Percentiles rank a stretch among this genome's conserved stretches.
Conservation (phyloP, 2,888 invertebrate species). For the Diarsia dahlii region DNA sequence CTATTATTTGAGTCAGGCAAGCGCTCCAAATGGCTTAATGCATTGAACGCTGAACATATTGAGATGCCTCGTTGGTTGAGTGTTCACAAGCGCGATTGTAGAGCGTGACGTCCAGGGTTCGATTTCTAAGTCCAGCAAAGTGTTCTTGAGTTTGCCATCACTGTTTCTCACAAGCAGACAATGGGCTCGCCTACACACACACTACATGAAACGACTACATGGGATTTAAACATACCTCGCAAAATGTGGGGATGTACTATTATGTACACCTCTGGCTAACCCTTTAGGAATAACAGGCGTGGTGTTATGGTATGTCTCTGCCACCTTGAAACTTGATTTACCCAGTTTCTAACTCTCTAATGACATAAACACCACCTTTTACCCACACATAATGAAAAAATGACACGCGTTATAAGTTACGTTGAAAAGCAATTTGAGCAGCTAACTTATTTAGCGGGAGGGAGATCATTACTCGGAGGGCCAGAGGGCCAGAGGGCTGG, state of each 20-base stretch:
- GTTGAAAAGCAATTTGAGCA: conserved; percentile 60
- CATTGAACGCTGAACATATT: background rate
- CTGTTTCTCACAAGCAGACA: too few relatives aligned
- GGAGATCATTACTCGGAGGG: conserved; percentile 54
- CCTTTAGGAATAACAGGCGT: background rate
- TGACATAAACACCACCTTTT: background rate
- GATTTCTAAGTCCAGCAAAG: background rate
- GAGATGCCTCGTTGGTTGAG: background rate
- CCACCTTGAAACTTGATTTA: background rate
- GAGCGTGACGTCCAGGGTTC: background rate
- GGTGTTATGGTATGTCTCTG: background rate
- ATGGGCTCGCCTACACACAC: too few relatives aligned
- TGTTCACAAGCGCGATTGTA: background rate
- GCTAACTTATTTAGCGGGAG: conserved; percentile 63
- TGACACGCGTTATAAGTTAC: conserved; percentile 32
- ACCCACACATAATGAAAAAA: conserved; percentile 29
- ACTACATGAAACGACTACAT: too few relatives aligned
- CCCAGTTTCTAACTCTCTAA: background rate
- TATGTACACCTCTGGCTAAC: background rate
- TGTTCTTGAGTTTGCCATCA: background rate
- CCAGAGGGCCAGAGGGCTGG: conserved; percentile 49
- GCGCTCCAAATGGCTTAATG: background rate
- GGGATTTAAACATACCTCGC: background rate
- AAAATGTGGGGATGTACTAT: background rate
- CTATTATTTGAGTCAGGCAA: background rate